A percentile compares a stretch with the other conserved stretches of the same genome.
phyloP scores from a whole-genome alignment of 2,888 invertebrate genomes.

The Pelosia muscerda region DNA sequence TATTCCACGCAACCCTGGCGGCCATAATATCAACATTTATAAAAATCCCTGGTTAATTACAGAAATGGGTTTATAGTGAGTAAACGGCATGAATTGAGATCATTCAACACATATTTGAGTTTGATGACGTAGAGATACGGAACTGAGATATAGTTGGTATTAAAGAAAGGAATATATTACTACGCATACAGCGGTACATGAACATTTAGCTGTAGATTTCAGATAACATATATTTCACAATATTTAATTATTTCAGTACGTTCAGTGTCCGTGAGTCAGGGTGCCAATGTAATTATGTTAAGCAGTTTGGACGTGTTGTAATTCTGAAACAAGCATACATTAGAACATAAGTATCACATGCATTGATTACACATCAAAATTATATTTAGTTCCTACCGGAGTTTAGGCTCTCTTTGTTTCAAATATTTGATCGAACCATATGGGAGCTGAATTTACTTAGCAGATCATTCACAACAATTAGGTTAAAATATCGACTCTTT shows the following conservation, averaged over 20 bases:
- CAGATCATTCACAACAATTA: background rate
- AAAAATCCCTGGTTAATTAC: background rate
- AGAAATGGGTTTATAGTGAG: constrained; percentile 1
- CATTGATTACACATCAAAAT: background rate
- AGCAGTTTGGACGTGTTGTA: background rate
- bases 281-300: background rate
- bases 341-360: background rate
- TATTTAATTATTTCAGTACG: constrained; percentile 1
- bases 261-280: background rate
- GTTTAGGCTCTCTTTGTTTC: too few species aligned
- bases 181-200: too few species aligned
- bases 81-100: constrained; percentile 1
- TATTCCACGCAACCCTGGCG: constrained; percentile 19
- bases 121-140: background rate
- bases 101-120: constrained; percentile 3
- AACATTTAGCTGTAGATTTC: background rate
- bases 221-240: constrained; percentile 9
- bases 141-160: background rate
- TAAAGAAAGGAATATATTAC: too few species aligned
- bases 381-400: too few species aligned
- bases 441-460: too few species aligned
- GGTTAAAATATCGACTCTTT: background rate
- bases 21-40: constrained; percentile 18
- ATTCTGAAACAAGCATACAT: background rate
- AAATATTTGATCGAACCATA: too few species aligned